Evolutionary conservation across 2,797 vertebrate species (phyloP), one percentile per base, ranked within the genome.

Genomic region (Cossypha heuglini): DNA sequence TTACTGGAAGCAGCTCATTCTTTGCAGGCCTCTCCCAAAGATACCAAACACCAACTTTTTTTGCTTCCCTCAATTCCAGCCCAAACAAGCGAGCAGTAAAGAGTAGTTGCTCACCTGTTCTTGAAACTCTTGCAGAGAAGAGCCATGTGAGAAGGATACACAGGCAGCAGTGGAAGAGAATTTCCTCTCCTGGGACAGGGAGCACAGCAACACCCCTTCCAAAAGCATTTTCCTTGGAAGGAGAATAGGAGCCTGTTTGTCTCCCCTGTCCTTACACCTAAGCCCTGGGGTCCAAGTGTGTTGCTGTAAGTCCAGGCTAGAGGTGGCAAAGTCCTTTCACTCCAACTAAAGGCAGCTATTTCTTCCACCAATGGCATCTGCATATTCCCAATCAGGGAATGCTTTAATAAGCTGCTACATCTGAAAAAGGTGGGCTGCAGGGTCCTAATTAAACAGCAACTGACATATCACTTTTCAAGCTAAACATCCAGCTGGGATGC

Each of bases 401-500:
- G 0, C 31, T 87, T 88, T 95, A 93, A 85, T 86, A 92, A 76
- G 80, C 77, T 52, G 69, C 86, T 88, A 51, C 58, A 86, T 69
- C 80, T 76, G 63, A 97, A 59, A 54, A 88, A 82, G 90, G 83
- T 88, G 52, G 67, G 63, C 45, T 87, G 73, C 29, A 67, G 69
- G 80, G 63, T 73, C 86, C 93, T 88, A 96, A 94, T 96, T 95
- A 96, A 93, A 76, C 0, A 24, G 48, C 11, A 5, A 76, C 63
- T 74, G 90, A 91, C 55, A 90, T 85, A 90, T 69, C 0, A 0
- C 88, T 96, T 95, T 96, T 90, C 95, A 96, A 93, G 54, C 67
- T 73, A 94, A 96, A 81, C 83, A 92, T 74, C 80, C 94, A 94
- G 48, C 83, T 49, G 80, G 88, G 93, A 96, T 95, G 86, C 77